Base-by-base conservation (phyloP, 2,888 invertebrate genomes). In the Rhopalosiphum nymphaeae region DNA sequence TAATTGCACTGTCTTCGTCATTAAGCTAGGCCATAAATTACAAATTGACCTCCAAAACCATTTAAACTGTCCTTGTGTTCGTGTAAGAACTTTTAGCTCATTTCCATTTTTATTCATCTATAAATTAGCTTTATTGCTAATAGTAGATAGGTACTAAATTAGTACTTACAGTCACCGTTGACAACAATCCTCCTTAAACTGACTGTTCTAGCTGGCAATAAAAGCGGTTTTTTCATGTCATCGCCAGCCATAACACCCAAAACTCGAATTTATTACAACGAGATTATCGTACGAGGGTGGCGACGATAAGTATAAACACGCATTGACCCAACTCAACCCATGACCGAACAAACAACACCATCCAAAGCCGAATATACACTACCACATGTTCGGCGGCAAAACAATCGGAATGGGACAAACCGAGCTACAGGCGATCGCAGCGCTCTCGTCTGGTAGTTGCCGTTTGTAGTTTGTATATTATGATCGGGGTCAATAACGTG, bases 191-290 rank as follows among this genome's bases (percentile, higher is more conserved):
- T 61, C 25, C 91, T 85, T 36, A 95, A 94, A 91, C 95, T 95
- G 93, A 94, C 95, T 29, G 95, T 95, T 86, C 95, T 95, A 42
- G 95, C 94, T 5, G 95, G 95, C 56, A 95, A 95, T 67, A 95
- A 94, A 26, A 95, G 94, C 36, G 95, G 95, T 91, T 94, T 95
- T 92, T 84, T 94, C 91, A 67, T 84, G 4, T 67, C 89, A 44
- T 88, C 91, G 88, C 84, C 91, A 42, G 91, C 92, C 94, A 92
- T 92, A 78, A 94, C 91, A 89, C 57, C 10, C 88, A 25, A n/a
- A 21, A 84, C 91, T 87, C n/a, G 21, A 91, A 91, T 78, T 89
- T 61, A 44, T 89, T 44, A 16, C 26, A 61, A 56, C 1, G 84
- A n/a, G 42, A 49, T 16, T 89, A 61, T 36, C 57, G 29, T 57